Base-by-base conservation (phyloP, 2,797 vertebrate species). In the Platyrinchus mystaceus region DNA sequence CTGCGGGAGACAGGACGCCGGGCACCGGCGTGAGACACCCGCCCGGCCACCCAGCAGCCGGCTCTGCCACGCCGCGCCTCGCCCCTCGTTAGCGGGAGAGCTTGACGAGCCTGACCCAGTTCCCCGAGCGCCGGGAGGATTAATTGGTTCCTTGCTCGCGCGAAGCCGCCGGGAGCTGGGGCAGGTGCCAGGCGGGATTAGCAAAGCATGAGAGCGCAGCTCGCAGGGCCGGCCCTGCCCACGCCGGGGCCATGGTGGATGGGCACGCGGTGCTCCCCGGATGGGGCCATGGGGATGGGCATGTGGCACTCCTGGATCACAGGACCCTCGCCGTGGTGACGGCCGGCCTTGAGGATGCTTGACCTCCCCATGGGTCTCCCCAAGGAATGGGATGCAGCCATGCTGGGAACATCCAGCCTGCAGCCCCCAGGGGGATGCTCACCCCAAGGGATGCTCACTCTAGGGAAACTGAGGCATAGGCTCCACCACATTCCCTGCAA, bases 11-110 rank as follows among this genome's bases (percentile, higher is more conserved):
- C 9, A 32, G 71, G 73, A 83, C 34, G 20, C 63, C 6, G 73
- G 89, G 79, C 79, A 87, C 43, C 43, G 60, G 69, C 15, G 26
- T 1, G 49, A 67, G 78, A 49, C 90, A 87, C 94, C 92, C 9
- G 52, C 75, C 67, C 14, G 67, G 88, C 89, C 92, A 80, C 80
- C 93, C 93, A 5, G 81, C 93, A 90, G 84, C 89, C 92, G 52
- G 90, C 91, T 83, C 52, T 67, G 89, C 92, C 44, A 26, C 80
- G 17, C 95, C 83, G 71, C 16, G 60, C 93, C 93, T 90, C 83
- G 8, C 84, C 95, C 93, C 79, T 96, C 78, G 94, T 92, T 94
- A 96, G 93, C 94, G 84, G 95, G 84, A 96, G 95, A 95, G 92
- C 84, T 79, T 83, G 87, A 75, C 37, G 95, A 94, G 90, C 87